These are phyloP conservation scores for Agelastica alni DNA, from an alignment of 2,888 invertebrate species.

Conservation along the genomic window DNA sequence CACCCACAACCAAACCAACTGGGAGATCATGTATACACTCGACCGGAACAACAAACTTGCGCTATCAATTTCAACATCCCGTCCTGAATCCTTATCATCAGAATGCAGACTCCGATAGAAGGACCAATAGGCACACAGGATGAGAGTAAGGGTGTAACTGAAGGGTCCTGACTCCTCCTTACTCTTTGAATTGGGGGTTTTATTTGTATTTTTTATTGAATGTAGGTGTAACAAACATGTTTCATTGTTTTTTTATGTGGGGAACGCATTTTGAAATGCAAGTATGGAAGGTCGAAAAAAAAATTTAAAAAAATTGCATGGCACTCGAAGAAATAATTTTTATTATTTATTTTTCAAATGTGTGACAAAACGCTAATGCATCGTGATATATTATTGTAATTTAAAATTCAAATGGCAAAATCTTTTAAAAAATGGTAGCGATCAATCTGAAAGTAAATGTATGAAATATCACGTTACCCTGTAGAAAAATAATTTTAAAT, in stretches of 20 bases:
- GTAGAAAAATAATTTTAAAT: no score
- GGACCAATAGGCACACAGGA: conserved; percentile 36
- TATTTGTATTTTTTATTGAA: neutral
- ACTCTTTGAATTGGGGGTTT: neutral
- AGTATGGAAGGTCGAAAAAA: no score
- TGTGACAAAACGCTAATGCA: no score
- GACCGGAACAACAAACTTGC: conserved; percentile 41
- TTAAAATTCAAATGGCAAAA: no score
- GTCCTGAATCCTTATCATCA: conserved; percentile 42
- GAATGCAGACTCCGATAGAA: conserved; percentile 40
- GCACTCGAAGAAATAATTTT: no score
- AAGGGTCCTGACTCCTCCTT: conserved; percentile 25
- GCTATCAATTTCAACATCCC: conserved; percentile 46
- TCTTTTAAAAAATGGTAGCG: no score
- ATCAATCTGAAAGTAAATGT: no score
- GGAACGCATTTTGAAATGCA: no score
- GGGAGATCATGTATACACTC: conserved; percentile 29
- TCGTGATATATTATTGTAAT: no score
- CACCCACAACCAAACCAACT: conserved; percentile 16
- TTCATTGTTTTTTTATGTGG: neutral
- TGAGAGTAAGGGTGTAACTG: conserved; percentile 24
- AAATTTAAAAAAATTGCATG: no score
- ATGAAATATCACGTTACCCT: no score
- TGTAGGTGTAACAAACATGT: neutral
- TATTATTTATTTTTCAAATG: no score